A percentile compares a stretch with the other conserved stretches of the same genome.
These are phyloP conservation scores for Erebia palarica DNA, from an alignment of 2,888 invertebrate genomes.

Conservation along the genomic window DNA sequence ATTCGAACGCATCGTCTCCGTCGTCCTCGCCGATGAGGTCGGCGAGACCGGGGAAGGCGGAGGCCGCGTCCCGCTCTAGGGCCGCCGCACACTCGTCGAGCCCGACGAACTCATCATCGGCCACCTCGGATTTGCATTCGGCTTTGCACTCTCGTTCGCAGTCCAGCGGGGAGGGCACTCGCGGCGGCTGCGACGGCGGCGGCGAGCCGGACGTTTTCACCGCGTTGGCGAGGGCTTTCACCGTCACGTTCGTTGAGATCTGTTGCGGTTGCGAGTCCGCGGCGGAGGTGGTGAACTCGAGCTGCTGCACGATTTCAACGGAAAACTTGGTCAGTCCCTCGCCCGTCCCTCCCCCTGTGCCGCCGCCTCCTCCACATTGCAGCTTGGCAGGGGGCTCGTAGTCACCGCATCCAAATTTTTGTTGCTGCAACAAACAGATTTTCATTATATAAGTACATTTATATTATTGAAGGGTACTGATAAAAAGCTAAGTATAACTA, in stretches of 20 bases:
- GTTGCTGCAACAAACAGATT: slow-evolving; percentile 85
- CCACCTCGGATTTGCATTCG: slow-evolving; percentile 90
- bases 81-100: slow-evolving; percentile 92
- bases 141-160: slow-evolving; percentile 90
- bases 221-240: slow-evolving; percentile 85
- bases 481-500: too few species aligned
- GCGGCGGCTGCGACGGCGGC: slow-evolving; percentile 69
- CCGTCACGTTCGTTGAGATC: slow-evolving; percentile 95
- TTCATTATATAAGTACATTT: slow-evolving; percentile 8
- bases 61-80: slow-evolving; percentile 91
- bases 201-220: slow-evolving; percentile 73
- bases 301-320: slow-evolving; percentile 95
- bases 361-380: slow-evolving; percentile 76
- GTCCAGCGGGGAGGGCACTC: slow-evolving; percentile 91
- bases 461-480: not conserved
- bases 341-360: slow-evolving; percentile 69
- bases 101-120: slow-evolving; percentile 93
- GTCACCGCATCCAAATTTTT: slow-evolving; percentile 89
- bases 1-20: slow-evolving; percentile 91
- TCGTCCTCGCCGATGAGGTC: slow-evolving; percentile 93
- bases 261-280: slow-evolving; percentile 94
- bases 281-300: slow-evolving; percentile 94
- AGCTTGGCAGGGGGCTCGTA: slow-evolving; percentile 90
- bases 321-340: slow-evolving; percentile 89
- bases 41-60: slow-evolving; percentile 89